These are phyloP conservation scores for Microplitis deprimator DNA, from an alignment of 2,888 invertebrate genomes.

Conservation along the genomic window DNA sequence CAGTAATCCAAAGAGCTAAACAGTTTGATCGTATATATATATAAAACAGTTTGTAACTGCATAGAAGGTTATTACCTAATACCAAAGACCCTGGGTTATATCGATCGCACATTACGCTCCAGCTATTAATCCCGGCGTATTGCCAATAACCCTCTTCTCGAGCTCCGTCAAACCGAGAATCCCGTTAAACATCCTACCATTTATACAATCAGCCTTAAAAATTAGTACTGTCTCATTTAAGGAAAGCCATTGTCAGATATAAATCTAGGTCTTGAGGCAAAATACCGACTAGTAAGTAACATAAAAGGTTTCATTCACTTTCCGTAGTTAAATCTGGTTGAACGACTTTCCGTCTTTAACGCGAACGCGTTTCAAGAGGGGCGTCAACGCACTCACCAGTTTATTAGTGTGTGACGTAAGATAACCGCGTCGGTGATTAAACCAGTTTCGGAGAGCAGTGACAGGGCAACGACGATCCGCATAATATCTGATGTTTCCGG, in stretches of 20 bases:
- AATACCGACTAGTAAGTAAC: not conserved
- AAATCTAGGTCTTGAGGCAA: too few species aligned
- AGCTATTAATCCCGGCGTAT: constrained; percentile 2
- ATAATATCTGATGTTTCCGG: not conserved
- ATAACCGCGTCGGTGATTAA: not conserved
- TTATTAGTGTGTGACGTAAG: not conserved
- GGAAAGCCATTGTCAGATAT: not conserved
- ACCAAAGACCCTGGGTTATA: not conserved
- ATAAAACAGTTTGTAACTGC: not conserved
- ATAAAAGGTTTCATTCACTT: not conserved
- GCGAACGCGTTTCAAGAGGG: not conserved
- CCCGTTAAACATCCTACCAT: not conserved
- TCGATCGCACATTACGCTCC: not conserved
- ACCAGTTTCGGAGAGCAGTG: not conserved
- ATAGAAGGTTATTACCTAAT: not conserved
- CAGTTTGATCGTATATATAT: not conserved
- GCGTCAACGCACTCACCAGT: not conserved
- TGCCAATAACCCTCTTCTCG: constrained; percentile 52
- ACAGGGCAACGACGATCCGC: not conserved
- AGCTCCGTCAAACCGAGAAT: constrained; percentile 38
- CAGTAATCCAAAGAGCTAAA: not conserved
- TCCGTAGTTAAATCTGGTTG: not conserved
- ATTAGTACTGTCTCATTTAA: not conserved
- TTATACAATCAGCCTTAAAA: not conserved
- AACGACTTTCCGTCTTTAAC: not conserved